Evolutionary conservation across 2,797 vertebrate genomes (phyloP).

Genomic region (Chaenodraco wilsoni): DNA sequence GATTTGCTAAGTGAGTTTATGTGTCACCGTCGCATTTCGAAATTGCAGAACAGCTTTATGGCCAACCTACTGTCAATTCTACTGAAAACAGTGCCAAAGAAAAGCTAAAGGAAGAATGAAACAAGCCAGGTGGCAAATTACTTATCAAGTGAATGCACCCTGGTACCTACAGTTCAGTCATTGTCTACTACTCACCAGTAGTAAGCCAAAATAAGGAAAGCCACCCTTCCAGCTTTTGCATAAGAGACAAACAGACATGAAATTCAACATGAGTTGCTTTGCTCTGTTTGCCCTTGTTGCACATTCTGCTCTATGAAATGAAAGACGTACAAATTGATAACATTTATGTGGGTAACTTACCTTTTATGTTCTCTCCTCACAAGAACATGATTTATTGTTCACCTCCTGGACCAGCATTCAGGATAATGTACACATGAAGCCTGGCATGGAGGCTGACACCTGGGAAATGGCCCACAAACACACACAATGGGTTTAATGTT

Average conservation of each 20-base stretch:
- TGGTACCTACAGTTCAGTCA: not conserved
- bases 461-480: slow-evolving; percentile 33
- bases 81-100: not conserved
- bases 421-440: slow-evolving; percentile 29
- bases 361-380: slow-evolving; percentile 68
- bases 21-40: slow-evolving; percentile 21
- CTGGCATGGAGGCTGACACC: slow-evolving; percentile 37
- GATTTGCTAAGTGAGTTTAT: slow-evolving; percentile 14
- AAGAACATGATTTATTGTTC: slow-evolving; percentile 61
- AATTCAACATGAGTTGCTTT: not conserved
- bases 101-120: slow-evolving; percentile 19
- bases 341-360: slow-evolving; percentile 37
- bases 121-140: not conserved
- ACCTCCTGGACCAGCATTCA: slow-evolving; percentile 49
- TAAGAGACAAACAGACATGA: not conserved
- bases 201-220: slow-evolving; percentile 38
- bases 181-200: not conserved
- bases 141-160: not conserved
- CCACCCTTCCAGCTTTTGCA: slow-evolving; percentile 37
- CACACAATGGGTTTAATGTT: not conserved
- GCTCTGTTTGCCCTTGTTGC: slow-evolving; percentile 5
- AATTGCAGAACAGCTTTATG: not conserved
- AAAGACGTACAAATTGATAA: not conserved
- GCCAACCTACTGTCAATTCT: not conserved
- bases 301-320: not conserved